Conservation (phyloP, 2,113 vertebrate species). For the Actenoides lindsayi region DNA sequence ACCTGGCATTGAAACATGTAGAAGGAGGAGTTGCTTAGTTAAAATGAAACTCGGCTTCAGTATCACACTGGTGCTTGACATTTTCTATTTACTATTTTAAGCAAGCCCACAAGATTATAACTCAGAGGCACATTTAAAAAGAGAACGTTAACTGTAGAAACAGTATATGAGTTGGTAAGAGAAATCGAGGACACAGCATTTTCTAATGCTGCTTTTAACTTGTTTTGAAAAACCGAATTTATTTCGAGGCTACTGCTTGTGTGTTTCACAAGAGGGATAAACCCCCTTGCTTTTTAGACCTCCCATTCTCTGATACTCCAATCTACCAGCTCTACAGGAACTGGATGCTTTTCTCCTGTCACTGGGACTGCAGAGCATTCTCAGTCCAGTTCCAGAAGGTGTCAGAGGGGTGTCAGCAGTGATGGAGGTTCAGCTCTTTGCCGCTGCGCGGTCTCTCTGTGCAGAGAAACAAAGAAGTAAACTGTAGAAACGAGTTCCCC, state of each 20-base stretch:
- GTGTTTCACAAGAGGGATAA: not conserved
- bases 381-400: not conserved
- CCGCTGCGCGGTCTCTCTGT: not conserved
- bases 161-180: not conserved
- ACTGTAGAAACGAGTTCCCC: not conserved
- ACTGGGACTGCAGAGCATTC: not conserved
- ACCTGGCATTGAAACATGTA: not conserved
- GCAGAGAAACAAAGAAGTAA: not conserved
- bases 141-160: not conserved
- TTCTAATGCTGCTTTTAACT: not conserved
- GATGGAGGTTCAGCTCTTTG: not conserved
- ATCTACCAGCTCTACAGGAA: not conserved
- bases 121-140: not conserved
- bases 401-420: not conserved
- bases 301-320: rapidly evolving
- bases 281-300: not conserved
- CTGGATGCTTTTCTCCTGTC: not conserved
- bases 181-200: not conserved
- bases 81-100: not conserved
- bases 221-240: not conserved
- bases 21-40: not conserved
- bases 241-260: not conserved
- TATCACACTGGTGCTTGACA: not conserved
- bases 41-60: not conserved
- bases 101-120: not conserved